Percentiles rank a stretch among this genome's conserved stretches.
These are phyloP conservation scores for Capitulum mitella DNA, from an alignment of 2,888 invertebrate genomes.

Conservation along the genomic window DNA sequence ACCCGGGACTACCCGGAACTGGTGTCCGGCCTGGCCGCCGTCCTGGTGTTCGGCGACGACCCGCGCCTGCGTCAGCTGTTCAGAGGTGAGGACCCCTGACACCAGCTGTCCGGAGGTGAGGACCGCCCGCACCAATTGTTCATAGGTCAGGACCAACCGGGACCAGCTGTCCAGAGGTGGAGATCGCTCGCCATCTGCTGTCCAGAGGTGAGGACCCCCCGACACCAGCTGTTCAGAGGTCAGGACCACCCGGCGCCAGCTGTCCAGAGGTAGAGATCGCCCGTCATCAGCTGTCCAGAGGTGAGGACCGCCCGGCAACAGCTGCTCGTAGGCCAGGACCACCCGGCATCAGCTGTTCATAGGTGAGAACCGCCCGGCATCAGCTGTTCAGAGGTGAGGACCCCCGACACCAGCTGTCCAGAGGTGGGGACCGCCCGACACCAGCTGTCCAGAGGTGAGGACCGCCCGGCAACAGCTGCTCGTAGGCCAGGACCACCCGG, in stretches of 20 bases:
- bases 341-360: too few relatives aligned
- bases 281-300: not conserved
- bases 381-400: conserved; percentile 22
- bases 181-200: not conserved
- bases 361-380: too few relatives aligned
- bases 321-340: too few relatives aligned
- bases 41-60: not conserved
- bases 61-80: conserved; percentile 27
- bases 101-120: not conserved
- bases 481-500: not conserved
- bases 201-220: not conserved
- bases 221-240: not conserved
- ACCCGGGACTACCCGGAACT: conserved; percentile 8
- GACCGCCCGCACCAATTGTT: not conserved
- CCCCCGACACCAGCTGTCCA: not conserved
- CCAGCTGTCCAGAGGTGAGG: too few relatives aligned
- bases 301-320: not conserved
- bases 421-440: not conserved
- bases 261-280: not conserved
- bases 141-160: not conserved
- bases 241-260: not conserved
- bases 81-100: not conserved
- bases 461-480: not conserved
- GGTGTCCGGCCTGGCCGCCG: conserved; percentile 23
- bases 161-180: too few relatives aligned